Conservation (phyloP, 2,797 vertebrate species). For the Ciconia nigra region DNA sequence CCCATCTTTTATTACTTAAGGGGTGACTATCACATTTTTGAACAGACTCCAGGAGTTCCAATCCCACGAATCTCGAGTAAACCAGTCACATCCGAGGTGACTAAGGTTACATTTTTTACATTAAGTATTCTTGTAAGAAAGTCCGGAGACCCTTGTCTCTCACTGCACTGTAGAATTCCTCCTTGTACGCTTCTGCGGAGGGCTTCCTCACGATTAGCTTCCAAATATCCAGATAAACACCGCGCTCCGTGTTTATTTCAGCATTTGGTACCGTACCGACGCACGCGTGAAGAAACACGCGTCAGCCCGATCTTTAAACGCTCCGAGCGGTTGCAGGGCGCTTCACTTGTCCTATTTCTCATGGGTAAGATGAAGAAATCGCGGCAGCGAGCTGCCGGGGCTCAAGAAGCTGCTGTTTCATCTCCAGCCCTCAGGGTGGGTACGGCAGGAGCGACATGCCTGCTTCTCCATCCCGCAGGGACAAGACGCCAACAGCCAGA, state of each 20-base stretch:
- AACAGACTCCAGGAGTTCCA: background rate
- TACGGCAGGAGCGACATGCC: fast-evolving
- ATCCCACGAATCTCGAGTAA: background rate
- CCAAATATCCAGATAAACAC: background rate
- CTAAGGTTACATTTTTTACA: background rate
- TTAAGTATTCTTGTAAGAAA: background rate
- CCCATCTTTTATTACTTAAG: background rate
- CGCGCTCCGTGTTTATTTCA: too few species aligned
- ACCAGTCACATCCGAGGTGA: background rate
- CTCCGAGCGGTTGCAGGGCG: too few species aligned
- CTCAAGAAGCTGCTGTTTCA: background rate
- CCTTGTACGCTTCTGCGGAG: fast-evolving
- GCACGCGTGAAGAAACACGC: background rate
- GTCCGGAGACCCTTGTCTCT: background rate
- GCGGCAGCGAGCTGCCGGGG: background rate
- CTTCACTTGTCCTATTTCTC: background rate
- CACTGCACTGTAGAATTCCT: background rate
- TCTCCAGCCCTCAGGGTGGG: background rate
- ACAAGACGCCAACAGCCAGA: background rate
- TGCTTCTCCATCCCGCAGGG: background rate
- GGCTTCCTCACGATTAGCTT: background rate
- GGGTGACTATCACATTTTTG: background rate
- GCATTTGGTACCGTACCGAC: background rate
- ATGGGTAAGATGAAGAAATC: background rate
- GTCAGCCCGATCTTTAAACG: background rate